Evolutionary conservation across 2,797 vertebrate species (phyloP).

Genomic region (Phrynocephalus vlangalii): DNA sequence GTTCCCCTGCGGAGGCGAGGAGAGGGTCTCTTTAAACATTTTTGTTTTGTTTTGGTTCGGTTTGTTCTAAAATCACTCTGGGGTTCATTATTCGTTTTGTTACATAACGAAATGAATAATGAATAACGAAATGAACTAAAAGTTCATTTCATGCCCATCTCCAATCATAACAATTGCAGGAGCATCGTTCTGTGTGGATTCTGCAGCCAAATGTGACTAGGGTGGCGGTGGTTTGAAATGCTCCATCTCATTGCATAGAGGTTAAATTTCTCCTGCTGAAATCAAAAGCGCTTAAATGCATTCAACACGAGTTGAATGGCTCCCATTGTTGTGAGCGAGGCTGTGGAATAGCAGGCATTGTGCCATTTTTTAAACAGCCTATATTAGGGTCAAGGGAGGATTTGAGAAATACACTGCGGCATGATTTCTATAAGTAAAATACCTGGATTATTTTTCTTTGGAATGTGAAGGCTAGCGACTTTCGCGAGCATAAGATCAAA

Average conservation of each 20-base stretch:
- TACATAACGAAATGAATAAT: too few species aligned
- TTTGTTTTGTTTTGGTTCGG: too few species aligned
- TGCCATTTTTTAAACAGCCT: background rate
- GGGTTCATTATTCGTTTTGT: too few species aligned
- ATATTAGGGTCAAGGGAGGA: background rate
- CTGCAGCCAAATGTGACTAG: too few species aligned
- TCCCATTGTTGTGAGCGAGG: background rate
- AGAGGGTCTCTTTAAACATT: too few species aligned
- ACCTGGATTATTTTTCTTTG: constrained; percentile 46
- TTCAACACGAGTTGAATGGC: background rate
- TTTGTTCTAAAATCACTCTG: too few species aligned
- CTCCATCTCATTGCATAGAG: background rate
- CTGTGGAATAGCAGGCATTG: background rate
- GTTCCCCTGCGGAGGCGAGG: too few species aligned
- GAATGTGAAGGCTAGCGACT: constrained; percentile 41
- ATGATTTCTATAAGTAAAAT: background rate
- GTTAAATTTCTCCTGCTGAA: background rate
- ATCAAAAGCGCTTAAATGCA: background rate
- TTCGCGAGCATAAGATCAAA: constrained; percentile 38
- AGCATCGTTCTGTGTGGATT: too few species aligned
- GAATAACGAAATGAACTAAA: too few species aligned
- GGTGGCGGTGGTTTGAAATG: too few species aligned
- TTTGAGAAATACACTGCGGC: constrained; percentile 30
- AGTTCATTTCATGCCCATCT: too few species aligned
- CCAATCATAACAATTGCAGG: too few species aligned